phyloP scores from a whole-genome alignment of 1,140 invertebrate genomes.

The Hylaeus anthracinus region DNA sequence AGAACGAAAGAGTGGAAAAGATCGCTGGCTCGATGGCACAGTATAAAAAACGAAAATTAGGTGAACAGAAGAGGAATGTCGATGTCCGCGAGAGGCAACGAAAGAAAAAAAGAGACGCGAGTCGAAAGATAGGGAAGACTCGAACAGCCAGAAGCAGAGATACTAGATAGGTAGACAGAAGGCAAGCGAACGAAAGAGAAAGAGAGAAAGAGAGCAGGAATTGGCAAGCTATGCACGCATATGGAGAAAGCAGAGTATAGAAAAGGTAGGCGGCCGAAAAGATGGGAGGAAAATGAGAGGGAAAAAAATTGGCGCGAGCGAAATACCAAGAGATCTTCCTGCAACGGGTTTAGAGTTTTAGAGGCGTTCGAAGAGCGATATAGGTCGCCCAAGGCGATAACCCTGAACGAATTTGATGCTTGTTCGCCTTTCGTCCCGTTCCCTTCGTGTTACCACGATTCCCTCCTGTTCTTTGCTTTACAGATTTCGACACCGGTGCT shows the following conservation, averaged over 20 bases:
- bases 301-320: constrained; percentile 42
- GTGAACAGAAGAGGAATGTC: constrained; percentile 1
- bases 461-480: neutral
- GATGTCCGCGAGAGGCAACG: neutral
- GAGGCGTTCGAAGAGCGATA: constrained; percentile 36
- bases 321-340: constrained; percentile 61
- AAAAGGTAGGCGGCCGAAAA: neutral
- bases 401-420: constrained; percentile 49
- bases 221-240: constrained; percentile 32
- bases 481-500: too few species aligned
- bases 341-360: constrained; percentile 22
- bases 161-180: constrained; percentile 31
- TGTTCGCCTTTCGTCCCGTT: constrained; percentile 6
- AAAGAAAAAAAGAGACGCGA: neutral
- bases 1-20: constrained; percentile 8
- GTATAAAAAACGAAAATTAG: neutral
- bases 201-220: constrained; percentile 39
- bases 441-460: constrained; percentile 7
- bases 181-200: constrained; percentile 1
- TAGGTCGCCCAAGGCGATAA: constrained; percentile 64
- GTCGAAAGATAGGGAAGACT: neutral
- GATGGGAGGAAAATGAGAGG: neutral
- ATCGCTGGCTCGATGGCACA: neutral
- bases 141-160: constrained; percentile 13
- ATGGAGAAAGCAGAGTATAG: neutral